These are phyloP conservation scores for Andrena marginata DNA, from an alignment of 2,888 invertebrate species.

Conservation along the genomic window DNA sequence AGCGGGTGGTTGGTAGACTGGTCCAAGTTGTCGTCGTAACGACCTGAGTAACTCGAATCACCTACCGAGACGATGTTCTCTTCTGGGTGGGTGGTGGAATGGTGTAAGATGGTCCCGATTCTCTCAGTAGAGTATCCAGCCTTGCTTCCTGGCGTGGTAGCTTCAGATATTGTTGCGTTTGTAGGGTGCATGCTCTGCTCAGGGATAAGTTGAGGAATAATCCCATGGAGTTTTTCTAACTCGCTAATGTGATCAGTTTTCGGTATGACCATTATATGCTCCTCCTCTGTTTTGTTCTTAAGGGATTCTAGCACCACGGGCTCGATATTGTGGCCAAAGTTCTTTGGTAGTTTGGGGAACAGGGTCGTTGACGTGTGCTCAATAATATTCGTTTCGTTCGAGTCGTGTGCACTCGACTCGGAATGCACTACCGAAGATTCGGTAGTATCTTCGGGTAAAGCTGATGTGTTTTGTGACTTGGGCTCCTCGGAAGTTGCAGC, in stretches of 20 bases:
- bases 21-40: conserved; percentile 62
- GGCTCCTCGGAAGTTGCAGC: conserved; percentile 30
- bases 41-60: conserved; percentile 9
- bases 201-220: conserved; percentile 76
- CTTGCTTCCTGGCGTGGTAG: neutral
- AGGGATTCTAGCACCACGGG: conserved; percentile 70
- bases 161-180: conserved; percentile 19
- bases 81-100: conserved; percentile 42
- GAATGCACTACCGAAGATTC: neutral
- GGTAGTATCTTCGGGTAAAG: neutral
- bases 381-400: conserved; percentile 73
- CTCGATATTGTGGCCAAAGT: conserved; percentile 76
- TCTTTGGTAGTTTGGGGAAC: conserved; percentile 75
- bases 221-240: conserved; percentile 69
- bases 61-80: conserved; percentile 44
- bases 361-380: conserved; percentile 71
- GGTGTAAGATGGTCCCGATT: neutral
- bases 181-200: conserved; percentile 61
- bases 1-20: conserved; percentile 68
- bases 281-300: conserved; percentile 61
- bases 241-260: conserved; percentile 48
- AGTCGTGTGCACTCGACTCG: conserved; percentile 7
- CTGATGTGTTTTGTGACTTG: conserved; percentile 9
- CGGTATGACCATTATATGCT: conserved; percentile 71
- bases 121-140: conserved; percentile 15